These are phyloP conservation scores for Botia almorhae DNA, from an alignment of 2,797 vertebrate species.

Conservation along the genomic window DNA sequence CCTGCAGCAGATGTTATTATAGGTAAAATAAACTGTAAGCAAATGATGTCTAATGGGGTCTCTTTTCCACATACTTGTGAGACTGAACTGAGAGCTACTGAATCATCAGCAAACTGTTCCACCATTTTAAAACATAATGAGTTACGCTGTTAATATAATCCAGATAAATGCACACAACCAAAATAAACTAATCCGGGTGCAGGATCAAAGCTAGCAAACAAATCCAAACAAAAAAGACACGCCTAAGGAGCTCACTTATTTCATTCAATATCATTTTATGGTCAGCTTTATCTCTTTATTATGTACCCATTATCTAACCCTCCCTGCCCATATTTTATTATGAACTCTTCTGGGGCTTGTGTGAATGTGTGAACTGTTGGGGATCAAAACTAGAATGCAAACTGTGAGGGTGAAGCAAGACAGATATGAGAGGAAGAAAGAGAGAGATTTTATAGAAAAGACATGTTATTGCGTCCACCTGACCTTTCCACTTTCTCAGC, in stretches of 20 bases:
- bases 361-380: constrained; percentile 23
- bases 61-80: neutral
- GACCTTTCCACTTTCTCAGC: constrained; percentile 45
- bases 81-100: neutral
- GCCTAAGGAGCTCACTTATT: neutral
- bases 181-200: neutral
- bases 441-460: neutral
- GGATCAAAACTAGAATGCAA: neutral
- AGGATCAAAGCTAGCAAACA: neutral
- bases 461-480: neutral
- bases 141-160: neutral
- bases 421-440: constrained; percentile 14
- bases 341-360: neutral
- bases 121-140: neutral
- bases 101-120: neutral
- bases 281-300: neutral
- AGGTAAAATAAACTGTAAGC: neutral
- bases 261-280: neutral
- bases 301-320: neutral
- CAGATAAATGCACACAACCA: neutral
- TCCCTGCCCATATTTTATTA: neutral
- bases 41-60: neutral
- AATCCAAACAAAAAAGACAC: neutral
- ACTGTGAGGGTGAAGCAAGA: neutral
- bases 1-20: neutral